Base-by-base conservation (phyloP, 2,888 invertebrate genomes). In the Eudasyphora cyanicolor region DNA sequence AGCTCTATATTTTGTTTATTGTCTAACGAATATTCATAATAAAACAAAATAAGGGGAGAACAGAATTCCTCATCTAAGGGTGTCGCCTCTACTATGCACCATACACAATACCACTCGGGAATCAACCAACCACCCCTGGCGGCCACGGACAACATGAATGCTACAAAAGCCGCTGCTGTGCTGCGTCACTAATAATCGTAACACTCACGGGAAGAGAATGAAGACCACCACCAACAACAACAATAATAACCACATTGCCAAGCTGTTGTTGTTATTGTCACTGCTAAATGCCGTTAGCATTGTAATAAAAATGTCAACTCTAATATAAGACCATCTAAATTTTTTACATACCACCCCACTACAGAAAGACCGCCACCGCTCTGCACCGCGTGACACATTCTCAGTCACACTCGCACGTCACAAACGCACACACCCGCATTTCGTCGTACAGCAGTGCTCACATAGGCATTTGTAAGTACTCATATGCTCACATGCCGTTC, bases 231-330 rank as follows among this genome's bases (percentile, higher is more conserved):
- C 4, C 57, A 14, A 29, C 62, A 17, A 32, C n/a, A n/a, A n/a
- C n/a, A n/a, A n/a, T n/a, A n/a, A 19, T 35, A 17, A 6, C 64
- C 19, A 35, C 64, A 64, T 12, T 38, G 14, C 38, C 21, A 21
- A 21, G 32, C 38, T 57, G 57, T 57, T 57, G 57, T 38, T 73
- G 38, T 67, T 45, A 35, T 60, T 78, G 19, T 24, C 69, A 45
- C 24, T 45, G 54, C 64, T 77, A 83, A 84, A 76, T 83, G 85
- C 89, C 89, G 88, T 90, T 90, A 90, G 88, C 90, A 89, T 86
- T 87, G 89, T 88, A 87, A 90, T 89, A 90, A 90, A 90, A 89
- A 87, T 90, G 89, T 90, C 90, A 88, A 89, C 89, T 88, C 86
- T 85, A 81, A 87, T 86, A 78, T 78, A 81, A 84, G 84, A 80